These are phyloP conservation scores for Microhierax caerulescens DNA, from an alignment of 2,797 vertebrate genomes.

Conservation along the genomic window DNA sequence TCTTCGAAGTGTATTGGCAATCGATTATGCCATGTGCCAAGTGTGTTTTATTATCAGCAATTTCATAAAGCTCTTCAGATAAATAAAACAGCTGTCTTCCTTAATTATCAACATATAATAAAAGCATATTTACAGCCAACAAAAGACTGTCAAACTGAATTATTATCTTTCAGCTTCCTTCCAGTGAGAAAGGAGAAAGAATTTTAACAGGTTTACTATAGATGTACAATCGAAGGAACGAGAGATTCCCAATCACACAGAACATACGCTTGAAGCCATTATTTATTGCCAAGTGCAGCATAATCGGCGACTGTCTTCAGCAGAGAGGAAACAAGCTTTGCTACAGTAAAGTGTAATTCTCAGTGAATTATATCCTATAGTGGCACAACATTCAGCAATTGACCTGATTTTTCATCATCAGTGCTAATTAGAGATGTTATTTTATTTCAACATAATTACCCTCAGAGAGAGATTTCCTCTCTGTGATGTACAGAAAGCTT, in stretches of 20 bases:
- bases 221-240: not conserved
- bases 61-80: constrained; percentile 72
- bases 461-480: not conserved
- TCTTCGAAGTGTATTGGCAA: constrained; percentile 67
- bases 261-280: not conserved
- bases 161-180: constrained; percentile 13
- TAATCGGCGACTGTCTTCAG: not conserved
- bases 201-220: not conserved
- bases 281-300: constrained; percentile 9
- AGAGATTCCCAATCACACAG: not conserved
- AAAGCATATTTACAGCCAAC: constrained; percentile 39
- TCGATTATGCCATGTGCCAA: constrained; percentile 72
- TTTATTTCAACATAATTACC: constrained; percentile 42
- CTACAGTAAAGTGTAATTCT: not conserved
- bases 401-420: not conserved
- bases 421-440: not conserved
- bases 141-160: constrained; percentile 32
- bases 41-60: constrained; percentile 73
- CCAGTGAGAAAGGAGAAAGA: not conserved
- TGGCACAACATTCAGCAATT: constrained; percentile 6
- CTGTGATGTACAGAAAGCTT: constrained; percentile 1
- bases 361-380: not conserved
- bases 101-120: constrained; percentile 57
- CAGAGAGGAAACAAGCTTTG: not conserved
- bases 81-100: constrained; percentile 76